Percentiles rank a stretch among this genome's conserved stretches.
Conservation (phyloP, 2,113 vertebrate species). For the Antechinus stuartii region DNA sequence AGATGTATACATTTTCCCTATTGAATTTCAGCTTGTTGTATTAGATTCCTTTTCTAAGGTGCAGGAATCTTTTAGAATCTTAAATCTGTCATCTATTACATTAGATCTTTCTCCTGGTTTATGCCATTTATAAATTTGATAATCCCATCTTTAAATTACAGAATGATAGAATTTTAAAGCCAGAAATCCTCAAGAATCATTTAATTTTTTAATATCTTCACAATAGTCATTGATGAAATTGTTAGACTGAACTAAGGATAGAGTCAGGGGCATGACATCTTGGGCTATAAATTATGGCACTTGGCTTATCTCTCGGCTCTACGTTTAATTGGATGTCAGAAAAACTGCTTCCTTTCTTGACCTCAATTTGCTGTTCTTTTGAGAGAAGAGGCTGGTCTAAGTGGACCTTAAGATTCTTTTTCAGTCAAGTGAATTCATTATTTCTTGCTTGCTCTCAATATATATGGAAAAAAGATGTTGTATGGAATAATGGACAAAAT, state of each 20-base stretch:
- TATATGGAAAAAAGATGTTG: background rate
- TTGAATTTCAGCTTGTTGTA: background rate
- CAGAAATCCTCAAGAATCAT: background rate
- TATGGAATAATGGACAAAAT: background rate
- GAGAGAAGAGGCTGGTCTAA: background rate
- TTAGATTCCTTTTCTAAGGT: background rate
- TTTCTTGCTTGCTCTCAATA: background rate
- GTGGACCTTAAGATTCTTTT: background rate
- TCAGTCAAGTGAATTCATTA: background rate
- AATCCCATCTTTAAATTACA: background rate
- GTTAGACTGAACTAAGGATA: background rate
- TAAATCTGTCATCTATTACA: background rate
- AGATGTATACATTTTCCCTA: background rate
- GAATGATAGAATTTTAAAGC: background rate
- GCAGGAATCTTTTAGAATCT: background rate
- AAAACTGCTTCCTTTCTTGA: background rate
- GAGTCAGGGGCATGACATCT: background rate
- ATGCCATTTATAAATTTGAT: background rate
- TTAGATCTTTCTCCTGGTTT: background rate
- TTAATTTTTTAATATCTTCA: background rate
- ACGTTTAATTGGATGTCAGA: background rate
- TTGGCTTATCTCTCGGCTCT: background rate
- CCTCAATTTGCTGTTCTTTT: background rate
- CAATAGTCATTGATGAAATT: background rate
- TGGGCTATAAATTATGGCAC: background rate